phyloP scores from a whole-genome alignment of 2,113 vertebrate genomes.

The Herpetotheres cachinnans region DNA sequence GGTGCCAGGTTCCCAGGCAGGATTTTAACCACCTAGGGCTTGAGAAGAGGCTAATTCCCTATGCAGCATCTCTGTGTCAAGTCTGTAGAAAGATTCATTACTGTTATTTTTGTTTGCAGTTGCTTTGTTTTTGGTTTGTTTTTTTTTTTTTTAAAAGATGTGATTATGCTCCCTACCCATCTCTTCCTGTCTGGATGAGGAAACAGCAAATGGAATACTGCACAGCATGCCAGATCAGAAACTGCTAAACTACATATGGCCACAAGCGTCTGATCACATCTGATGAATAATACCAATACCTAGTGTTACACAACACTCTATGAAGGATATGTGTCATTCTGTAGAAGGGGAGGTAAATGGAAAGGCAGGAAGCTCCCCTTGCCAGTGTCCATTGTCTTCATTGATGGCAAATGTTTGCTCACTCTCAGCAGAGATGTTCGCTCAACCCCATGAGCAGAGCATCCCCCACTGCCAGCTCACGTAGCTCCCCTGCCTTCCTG shows the following conservation, averaged over 20 bases:
- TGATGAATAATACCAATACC: neutral
- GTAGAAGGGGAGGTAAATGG: neutral
- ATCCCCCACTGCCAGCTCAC: neutral
- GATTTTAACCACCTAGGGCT: neutral
- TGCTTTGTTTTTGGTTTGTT: accelerated
- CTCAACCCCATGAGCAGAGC: neutral
- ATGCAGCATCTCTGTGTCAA: accelerated
- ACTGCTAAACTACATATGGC: neutral
- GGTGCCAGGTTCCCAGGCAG: neutral
- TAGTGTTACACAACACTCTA: neutral
- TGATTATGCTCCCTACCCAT: neutral
- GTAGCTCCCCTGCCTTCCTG: neutral
- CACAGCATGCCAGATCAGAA: neutral
- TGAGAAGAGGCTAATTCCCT: neutral
- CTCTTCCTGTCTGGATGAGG: neutral
- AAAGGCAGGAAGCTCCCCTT: neutral
- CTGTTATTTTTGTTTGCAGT: neutral
- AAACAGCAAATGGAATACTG: neutral
- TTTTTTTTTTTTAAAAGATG: neutral
- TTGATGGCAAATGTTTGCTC: accelerated
- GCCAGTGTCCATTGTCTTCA: neutral
- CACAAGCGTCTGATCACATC: neutral
- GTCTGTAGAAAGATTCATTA: neutral
- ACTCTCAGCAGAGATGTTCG: neutral
- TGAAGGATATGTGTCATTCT: neutral